Conservation (phyloP, 2,113 vertebrate genomes). For the Gobiocypris rarus region DNA sequence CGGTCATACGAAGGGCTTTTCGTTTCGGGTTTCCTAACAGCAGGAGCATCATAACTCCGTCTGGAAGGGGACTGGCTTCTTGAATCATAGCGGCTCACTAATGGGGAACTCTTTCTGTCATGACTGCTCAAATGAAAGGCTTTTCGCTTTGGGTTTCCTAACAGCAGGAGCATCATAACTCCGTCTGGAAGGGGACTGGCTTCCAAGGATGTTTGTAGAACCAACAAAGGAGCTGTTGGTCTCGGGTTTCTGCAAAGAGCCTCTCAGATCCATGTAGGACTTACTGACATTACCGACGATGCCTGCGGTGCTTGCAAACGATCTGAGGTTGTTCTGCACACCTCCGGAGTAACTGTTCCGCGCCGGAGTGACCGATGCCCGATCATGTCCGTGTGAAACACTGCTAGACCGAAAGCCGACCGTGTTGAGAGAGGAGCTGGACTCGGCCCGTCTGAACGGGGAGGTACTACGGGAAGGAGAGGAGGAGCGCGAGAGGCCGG, state of each 20-base stretch:
- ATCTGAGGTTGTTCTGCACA: slow-evolving; percentile 68
- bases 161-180: slow-evolving; percentile 52
- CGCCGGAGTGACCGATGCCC: slow-evolving; percentile 64
- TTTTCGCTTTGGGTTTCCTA: slow-evolving; percentile 61
- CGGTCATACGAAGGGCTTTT: slow-evolving; percentile 42
- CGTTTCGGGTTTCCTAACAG: slow-evolving; percentile 61
- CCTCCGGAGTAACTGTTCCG: slow-evolving; percentile 57
- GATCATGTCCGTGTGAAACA: slow-evolving; percentile 62
- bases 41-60: slow-evolving; percentile 30
- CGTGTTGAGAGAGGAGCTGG: slow-evolving; percentile 55
- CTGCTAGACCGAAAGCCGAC: slow-evolving; percentile 60
- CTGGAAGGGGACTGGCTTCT: slow-evolving; percentile 60
- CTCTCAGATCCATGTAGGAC: slow-evolving; percentile 69
- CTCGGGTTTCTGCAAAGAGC: slow-evolving; percentile 66
- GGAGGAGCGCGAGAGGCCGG: slow-evolving; percentile 66
- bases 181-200: slow-evolving; percentile 59
- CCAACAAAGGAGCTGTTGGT: slow-evolving; percentile 39
- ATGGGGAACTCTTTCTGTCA: slow-evolving; percentile 39
- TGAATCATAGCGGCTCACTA: slow-evolving; percentile 68
- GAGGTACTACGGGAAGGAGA: slow-evolving; percentile 60
- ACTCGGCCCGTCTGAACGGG: slow-evolving; percentile 66
- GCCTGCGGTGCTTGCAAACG: slow-evolving; percentile 56
- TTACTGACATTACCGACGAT: slow-evolving; percentile 45
- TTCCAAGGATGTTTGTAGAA: slow-evolving; percentile 56
- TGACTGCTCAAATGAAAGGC: slow-evolving; percentile 29